Percentiles rank a stretch among this genome's conserved stretches.
phyloP scores from a whole-genome alignment of 2,113 vertebrate species.

The Brevimyrus niger region DNA sequence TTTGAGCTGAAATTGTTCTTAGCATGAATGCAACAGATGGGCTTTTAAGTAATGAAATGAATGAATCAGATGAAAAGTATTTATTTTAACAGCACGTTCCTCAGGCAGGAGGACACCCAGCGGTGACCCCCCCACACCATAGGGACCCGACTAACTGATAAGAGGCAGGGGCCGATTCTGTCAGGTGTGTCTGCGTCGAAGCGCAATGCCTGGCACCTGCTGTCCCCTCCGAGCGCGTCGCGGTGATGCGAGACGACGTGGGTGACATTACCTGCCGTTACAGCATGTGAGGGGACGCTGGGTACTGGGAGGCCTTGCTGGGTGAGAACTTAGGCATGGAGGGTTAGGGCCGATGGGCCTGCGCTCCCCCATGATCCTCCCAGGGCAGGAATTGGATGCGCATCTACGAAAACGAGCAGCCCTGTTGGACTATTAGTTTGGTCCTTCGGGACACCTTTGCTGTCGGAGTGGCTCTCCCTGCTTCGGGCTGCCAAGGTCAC shows the following conservation, averaged over 20 bases:
- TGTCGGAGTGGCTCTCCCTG: background rate
- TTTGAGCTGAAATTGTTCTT: background rate
- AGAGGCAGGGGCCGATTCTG: constrained; percentile 70
- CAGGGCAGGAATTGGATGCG: background rate
- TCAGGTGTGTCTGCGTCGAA: constrained; percentile 71
- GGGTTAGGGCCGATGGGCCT: background rate
- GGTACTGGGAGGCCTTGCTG: constrained; percentile 30
- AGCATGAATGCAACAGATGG: background rate
- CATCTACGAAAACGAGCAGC: background rate
- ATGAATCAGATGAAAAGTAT: background rate
- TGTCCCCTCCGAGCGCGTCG: constrained; percentile 62
- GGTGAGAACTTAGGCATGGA: background rate
- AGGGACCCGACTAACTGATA: constrained; percentile 70
- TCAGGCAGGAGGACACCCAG: constrained; percentile 67
- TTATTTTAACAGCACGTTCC: constrained; percentile 18
- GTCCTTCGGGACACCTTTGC: background rate
- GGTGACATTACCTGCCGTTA: constrained; percentile 79
- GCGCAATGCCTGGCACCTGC: constrained; percentile 54
- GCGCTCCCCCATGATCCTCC: background rate
- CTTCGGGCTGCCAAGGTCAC: background rate
- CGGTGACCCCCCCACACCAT: constrained; percentile 59
- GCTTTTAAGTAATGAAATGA: background rate
- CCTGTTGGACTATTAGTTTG: background rate
- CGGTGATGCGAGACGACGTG: constrained; percentile 75
- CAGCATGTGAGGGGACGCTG: constrained; percentile 54